Evolutionary conservation across 2,797 vertebrate genomes (phyloP).

Genomic region (Cryptoblepharus egeriae): DNA sequence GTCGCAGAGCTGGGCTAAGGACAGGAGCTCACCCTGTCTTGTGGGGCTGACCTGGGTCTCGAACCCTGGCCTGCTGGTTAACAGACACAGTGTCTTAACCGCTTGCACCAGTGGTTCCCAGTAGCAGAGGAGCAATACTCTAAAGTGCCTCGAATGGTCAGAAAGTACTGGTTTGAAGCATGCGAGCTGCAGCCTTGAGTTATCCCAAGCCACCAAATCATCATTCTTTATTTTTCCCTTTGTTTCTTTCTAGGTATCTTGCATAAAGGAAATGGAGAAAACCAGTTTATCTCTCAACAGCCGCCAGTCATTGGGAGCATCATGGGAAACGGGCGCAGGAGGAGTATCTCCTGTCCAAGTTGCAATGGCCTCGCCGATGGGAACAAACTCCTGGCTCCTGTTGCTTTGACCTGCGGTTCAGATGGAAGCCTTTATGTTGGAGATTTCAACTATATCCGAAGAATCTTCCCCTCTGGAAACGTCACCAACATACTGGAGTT

Average conservation of each 20-base stretch:
- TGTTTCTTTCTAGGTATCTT: constrained; percentile 86
- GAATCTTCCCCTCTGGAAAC: constrained; percentile 96
- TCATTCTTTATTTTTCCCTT: constrained; percentile 16
- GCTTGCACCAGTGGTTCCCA: too few relatives aligned
- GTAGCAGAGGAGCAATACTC: too few relatives aligned
- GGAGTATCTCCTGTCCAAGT: constrained; percentile 98
- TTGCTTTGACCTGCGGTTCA: constrained; percentile 92
- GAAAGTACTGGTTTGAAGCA: too few relatives aligned
- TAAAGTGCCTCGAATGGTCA: background rate
- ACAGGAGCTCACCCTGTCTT: too few relatives aligned
- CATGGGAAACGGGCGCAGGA: constrained; percentile 95
- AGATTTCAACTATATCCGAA: constrained; percentile 98
- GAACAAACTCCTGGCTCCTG: constrained; percentile 96
- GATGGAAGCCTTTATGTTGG: constrained; percentile 97
- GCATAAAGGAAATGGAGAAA: constrained; percentile 98
- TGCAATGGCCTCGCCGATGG: constrained; percentile 98
- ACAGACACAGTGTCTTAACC: too few relatives aligned
- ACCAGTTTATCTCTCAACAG: constrained; percentile 98
- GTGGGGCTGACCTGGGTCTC: too few relatives aligned
- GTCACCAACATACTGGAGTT: constrained; percentile 97
- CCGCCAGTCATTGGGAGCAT: constrained; percentile 95
- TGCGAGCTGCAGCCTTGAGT: background rate
- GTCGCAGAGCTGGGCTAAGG: too few relatives aligned
- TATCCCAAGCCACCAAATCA: background rate
- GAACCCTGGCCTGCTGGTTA: too few relatives aligned